These are phyloP conservation scores for Polypterus bichir DNA, from an alignment of 2,113 vertebrate species.

Conservation along the genomic window DNA sequence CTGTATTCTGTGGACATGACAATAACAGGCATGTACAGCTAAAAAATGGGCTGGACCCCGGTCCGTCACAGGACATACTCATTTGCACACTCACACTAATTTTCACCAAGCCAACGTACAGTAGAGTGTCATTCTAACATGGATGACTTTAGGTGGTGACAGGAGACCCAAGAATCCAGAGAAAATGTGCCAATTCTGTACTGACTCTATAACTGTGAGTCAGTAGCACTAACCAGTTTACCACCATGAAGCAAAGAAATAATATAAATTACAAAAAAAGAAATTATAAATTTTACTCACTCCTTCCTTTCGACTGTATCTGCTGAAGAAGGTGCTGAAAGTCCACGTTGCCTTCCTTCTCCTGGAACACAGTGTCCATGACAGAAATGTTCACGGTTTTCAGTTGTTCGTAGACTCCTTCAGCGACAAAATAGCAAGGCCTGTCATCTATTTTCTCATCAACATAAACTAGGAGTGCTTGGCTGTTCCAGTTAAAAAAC, in stretches of 20 bases:
- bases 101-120: neutral
- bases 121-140: too few species aligned
- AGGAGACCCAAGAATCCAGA: neutral
- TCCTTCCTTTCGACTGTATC: constrained; percentile 49
- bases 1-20: neutral
- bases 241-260: neutral
- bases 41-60: neutral
- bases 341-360: constrained; percentile 40
- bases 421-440: constrained; percentile 69
- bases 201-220: neutral
- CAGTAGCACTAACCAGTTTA: neutral
- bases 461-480: constrained; percentile 64
- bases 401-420: constrained; percentile 65
- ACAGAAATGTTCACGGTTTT: constrained; percentile 54
- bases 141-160: neutral
- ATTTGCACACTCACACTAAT: too few species aligned
- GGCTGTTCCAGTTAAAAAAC: constrained; percentile 64
- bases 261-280: too few species aligned
- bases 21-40: neutral
- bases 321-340: constrained; percentile 54
- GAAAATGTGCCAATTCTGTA: neutral
- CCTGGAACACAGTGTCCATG: constrained; percentile 49
- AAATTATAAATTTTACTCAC: constrained; percentile 37
- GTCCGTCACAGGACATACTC: neutral
- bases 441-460: constrained; percentile 59